Percentiles rank a stretch among this genome's conserved stretches.
Conservation (phyloP, 2,888 invertebrate genomes). For the Ochropleura plecta region DNA sequence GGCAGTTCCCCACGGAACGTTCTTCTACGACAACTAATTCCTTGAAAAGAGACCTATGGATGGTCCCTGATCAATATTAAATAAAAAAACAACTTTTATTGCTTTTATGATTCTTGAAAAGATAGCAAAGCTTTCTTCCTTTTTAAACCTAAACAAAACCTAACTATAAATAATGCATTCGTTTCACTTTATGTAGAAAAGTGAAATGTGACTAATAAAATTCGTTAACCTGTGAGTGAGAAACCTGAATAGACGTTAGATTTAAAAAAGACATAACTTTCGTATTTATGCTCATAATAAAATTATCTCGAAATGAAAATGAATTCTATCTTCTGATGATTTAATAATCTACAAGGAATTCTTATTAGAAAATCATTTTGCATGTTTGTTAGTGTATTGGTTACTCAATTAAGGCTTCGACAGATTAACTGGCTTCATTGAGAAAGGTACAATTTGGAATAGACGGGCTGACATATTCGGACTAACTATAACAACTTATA, state of each 20-base stretch:
- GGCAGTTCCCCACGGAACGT: neutral
- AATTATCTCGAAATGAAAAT: conserved; percentile 11
- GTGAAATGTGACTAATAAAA: neutral
- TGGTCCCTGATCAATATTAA: neutral
- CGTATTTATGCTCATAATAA: neutral
- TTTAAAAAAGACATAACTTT: neutral
- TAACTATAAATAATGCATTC: neutral
- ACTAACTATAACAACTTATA: too few relatives aligned
- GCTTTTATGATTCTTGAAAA: neutral
- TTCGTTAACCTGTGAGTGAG: neutral
- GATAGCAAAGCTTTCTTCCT: neutral
- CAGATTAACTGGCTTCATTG: too few relatives aligned
- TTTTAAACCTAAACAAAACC: neutral
- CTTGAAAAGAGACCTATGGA: too few relatives aligned
- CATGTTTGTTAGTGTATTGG: neutral
- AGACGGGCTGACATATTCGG: too few relatives aligned
- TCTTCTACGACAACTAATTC: too few relatives aligned
- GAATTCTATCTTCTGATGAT: neutral
- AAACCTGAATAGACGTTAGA: neutral
- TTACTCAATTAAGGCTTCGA: neutral
- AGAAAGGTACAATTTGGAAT: too few relatives aligned
- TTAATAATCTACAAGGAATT: neutral
- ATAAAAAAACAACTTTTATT: neutral
- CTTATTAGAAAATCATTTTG: conserved; percentile 8
- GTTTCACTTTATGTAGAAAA: neutral